Base-by-base conservation (phyloP, 2,797 vertebrate species). In the Periophthalmus magnuspinnatus region DNA sequence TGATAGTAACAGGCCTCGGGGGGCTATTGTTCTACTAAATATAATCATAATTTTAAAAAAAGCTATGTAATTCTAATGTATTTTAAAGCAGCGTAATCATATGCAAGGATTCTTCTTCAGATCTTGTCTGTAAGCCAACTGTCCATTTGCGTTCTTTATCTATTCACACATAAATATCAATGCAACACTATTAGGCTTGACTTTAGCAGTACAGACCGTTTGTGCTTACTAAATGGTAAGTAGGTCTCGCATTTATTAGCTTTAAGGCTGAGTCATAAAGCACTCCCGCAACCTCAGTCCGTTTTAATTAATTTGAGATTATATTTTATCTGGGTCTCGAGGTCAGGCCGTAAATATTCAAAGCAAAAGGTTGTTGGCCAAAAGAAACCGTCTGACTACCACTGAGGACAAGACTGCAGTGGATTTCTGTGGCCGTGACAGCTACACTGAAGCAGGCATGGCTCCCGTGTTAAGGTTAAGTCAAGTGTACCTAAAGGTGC, bases 321-420 rank as follows among this genome's bases (percentile, higher is more conserved):
- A 55, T 66, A 55, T 55, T 66, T 66, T 52, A 66, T 38, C 34
- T 56, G 33, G 66, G 36, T 71, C 65, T 62, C 54, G 60, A 70
- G 60, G 41, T 78, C 69, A 63, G 59, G 24, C 60, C n/a, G 5
- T 65, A 65, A 65, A 81, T 62, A 67, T 71, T 41, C 56, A 75
- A 69, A 71, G 68, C 67, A 21, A 24, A 38, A 24, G n/a, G 52
- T 17, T 67, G 22, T 33, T 65, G 63, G 45, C 63, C 24, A 21
- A 19, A n/a, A 19, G 17, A 65, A 61, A 47, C 14, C 22, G 4
- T 38, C 34, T 54, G 47, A 64, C 24, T 57, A n/a, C n/a, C 62
- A 36, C 0, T 33, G 38, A 69, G 58, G 47, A 45, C 24, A 47
- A 41, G 38, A 41, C 9, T 41, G 1, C 4, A 41, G 38, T 21